Percentiles rank a stretch among this genome's conserved stretches.
Conservation (phyloP, 2,113 vertebrate genomes). For the Brachypodius melanocephalos region DNA sequence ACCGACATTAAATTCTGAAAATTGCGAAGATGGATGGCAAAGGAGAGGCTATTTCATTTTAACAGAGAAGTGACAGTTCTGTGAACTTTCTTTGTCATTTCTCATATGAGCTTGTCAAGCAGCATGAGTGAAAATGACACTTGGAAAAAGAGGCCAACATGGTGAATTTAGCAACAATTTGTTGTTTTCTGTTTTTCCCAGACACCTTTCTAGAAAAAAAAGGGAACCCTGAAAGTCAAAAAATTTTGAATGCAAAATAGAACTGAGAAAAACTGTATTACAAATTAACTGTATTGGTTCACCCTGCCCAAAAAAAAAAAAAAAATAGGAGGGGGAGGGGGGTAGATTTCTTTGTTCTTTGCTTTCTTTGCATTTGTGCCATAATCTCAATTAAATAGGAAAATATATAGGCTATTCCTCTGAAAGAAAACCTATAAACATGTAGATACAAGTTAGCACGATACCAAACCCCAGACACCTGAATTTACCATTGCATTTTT, state of each 20-base stretch:
- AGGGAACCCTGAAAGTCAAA: not conserved
- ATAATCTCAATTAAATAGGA: not conserved
- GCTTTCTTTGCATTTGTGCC: not conserved
- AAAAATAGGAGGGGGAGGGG: fast-evolving
- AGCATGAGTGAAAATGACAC: slow-evolving; percentile 46
- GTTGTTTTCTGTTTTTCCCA: slow-evolving; percentile 10
- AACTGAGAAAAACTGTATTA: not conserved
- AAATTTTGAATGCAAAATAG: not conserved
- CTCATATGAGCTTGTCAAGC: slow-evolving; percentile 8
- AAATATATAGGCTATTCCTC: not conserved
- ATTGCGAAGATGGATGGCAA: slow-evolving; percentile 31
- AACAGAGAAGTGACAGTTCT: slow-evolving; percentile 47
- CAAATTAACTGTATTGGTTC: not conserved
- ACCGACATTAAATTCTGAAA: slow-evolving; percentile 58
- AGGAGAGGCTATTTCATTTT: slow-evolving; percentile 60
- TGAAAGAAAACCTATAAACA: not conserved
- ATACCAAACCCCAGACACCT: not conserved
- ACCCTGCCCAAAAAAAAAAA: not conserved
- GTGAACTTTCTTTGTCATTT: slow-evolving; percentile 67
- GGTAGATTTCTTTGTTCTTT: not conserved
- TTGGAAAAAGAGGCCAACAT: not conserved
- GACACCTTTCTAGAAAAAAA: not conserved
- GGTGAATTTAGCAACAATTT: not conserved
- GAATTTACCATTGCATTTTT: not conserved
- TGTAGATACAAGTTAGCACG: not conserved